Percentiles rank a stretch among this genome's conserved stretches.
Conservation (phyloP, 2,888 invertebrate genomes). For the Gerris lacustris region DNA sequence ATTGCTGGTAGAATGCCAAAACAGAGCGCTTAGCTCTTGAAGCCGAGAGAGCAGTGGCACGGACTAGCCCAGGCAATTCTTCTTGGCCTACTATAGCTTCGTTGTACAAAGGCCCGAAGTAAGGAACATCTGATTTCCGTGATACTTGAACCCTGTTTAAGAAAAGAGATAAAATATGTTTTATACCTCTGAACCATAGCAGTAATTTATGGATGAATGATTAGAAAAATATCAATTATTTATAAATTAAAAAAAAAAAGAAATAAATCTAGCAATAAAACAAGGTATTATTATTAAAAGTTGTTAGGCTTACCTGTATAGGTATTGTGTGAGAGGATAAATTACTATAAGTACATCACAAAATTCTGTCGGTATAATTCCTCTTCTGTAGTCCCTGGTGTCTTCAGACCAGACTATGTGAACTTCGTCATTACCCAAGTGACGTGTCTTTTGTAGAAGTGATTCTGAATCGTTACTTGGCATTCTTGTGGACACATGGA, state of each 20-base stretch:
- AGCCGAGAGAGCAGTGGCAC: conserved; percentile 82
- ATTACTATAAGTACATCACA: conserved; percentile 95
- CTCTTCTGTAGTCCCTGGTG: conserved; percentile 83
- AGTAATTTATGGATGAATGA: too few relatives aligned
- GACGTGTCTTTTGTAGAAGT: conserved; percentile 80
- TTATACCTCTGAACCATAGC: conserved; percentile 51
- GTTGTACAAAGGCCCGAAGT: conserved; percentile 90
- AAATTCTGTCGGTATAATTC: conserved; percentile 97
- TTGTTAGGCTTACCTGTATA: conserved; percentile 82
- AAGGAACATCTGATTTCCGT: conserved; percentile 74
- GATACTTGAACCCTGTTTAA: conserved; percentile 72
- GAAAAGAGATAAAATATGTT: conserved; percentile 35
- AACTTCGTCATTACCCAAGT: conserved; percentile 95
- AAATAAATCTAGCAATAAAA: too few relatives aligned
- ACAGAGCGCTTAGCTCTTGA: conserved; percentile 83
- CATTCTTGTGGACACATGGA: conserved; percentile 96
- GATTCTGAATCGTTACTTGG: conserved; percentile 79
- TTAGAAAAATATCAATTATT: too few relatives aligned
- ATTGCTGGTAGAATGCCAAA: conserved; percentile 79
- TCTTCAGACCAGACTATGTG: conserved; percentile 99
- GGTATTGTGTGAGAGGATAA: conserved; percentile 77
- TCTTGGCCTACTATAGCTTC: conserved; percentile 67
- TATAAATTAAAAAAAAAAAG: too few relatives aligned
- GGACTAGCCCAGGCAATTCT: conserved; percentile 69
- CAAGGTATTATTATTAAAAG: too few relatives aligned